phyloP scores from a whole-genome alignment of 2,113 vertebrate genomes.

The Chamaea fasciata region DNA sequence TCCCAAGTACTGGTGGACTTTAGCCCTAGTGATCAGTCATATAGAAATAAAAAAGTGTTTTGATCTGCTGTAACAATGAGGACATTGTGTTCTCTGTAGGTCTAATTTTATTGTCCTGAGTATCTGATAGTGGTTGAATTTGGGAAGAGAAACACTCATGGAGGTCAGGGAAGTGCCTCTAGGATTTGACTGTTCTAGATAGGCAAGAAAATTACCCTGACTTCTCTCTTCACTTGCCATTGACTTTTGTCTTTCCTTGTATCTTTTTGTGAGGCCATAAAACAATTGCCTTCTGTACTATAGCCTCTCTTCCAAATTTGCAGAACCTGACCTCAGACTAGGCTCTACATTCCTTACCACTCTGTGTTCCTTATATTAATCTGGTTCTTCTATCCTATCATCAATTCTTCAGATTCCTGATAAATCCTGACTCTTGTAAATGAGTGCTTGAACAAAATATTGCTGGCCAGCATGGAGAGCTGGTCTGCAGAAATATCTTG shows the following conservation, averaged over 20 bases:
- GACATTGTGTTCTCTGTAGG: neutral
- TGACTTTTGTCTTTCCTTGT: neutral
- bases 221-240: neutral
- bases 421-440: neutral
- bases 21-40: neutral
- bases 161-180: neutral
- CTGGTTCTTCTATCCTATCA: neutral
- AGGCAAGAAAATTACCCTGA: neutral
- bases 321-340: neutral
- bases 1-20: neutral
- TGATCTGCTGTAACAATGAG: neutral
- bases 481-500: neutral
- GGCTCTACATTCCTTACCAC: neutral
- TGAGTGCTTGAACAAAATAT: neutral
- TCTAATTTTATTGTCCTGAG: neutral
- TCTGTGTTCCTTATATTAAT: neutral
- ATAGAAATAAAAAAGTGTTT: neutral
- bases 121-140: neutral
- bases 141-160: neutral
- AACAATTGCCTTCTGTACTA: neutral
- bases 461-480: neutral
- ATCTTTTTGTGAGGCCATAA: neutral
- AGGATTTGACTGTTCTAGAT: neutral
- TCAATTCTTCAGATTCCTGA: neutral
- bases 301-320: neutral